Evolutionary conservation across 2,888 invertebrate species (phyloP).

Genomic region (Agonopterix arenella): DNA sequence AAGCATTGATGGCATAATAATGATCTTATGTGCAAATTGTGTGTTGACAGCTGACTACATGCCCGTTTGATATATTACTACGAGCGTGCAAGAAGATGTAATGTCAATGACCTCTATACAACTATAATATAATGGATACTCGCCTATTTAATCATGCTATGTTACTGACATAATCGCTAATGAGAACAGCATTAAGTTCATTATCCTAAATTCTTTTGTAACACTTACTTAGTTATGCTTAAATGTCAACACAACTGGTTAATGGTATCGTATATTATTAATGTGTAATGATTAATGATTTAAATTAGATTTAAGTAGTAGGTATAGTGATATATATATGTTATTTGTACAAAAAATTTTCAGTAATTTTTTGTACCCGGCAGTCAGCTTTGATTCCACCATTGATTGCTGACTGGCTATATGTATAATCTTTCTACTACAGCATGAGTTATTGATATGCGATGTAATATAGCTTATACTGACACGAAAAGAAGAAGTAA

Average conservation of each 20-base stretch:
- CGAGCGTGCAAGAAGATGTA: constrained; percentile 11
- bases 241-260: constrained; percentile 3
- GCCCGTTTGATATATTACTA: constrained; percentile 22
- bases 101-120: constrained; percentile 23
- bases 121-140: constrained; percentile 1
- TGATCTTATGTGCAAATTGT: constrained; percentile 28
- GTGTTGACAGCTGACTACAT: constrained; percentile 22
- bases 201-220: constrained; percentile 38
- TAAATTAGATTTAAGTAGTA: no score
- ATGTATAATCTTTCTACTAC: no score
- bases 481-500: no score
- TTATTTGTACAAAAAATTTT: no score
- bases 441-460: no score
- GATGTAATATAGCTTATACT: no score
- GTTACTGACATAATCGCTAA: constrained; percentile 30
- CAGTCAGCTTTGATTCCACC: no score
- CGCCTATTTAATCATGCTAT: constrained; percentile 5
- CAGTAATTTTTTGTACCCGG: no score
- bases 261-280: not conserved
- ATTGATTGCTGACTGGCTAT: no score
- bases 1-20: constrained; percentile 18
- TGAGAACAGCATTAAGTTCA: constrained; percentile 17
- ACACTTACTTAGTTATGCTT: constrained; percentile 5
- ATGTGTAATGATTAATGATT: no score
- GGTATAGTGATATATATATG: no score